A percentile compares a stretch with the other conserved stretches of the same genome.
Evolutionary conservation across 2,888 invertebrate genomes (phyloP).

Genomic region (Andrena haemorrhoa): DNA sequence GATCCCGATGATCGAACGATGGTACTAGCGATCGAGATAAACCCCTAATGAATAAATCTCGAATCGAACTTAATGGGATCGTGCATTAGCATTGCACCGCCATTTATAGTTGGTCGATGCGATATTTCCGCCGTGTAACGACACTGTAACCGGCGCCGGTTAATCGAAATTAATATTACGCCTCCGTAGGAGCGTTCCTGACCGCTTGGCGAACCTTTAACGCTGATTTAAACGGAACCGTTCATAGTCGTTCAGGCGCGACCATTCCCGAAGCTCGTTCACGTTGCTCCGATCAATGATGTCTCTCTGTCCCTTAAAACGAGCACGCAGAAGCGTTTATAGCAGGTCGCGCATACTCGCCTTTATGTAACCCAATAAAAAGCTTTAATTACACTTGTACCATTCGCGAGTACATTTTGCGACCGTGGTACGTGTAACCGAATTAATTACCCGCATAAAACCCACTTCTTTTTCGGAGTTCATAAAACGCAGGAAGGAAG

Average conservation of each 20-base stretch:
- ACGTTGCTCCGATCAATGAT: no score
- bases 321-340: neutral
- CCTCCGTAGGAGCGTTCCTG: slow-evolving; percentile 12
- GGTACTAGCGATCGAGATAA: slow-evolving; percentile 16
- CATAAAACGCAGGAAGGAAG: no score
- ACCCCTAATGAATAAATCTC: slow-evolving; percentile 30
- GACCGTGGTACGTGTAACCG: no score
- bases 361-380: neutral
- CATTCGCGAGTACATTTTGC: no score
- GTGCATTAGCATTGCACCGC: slow-evolving; percentile 3
- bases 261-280: slow-evolving; percentile 1
- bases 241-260: neutral
- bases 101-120: neutral
- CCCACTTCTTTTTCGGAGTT: no score
- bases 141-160: neutral
- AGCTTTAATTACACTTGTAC: neutral
- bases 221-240: slow-evolving; percentile 2
- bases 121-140: slow-evolving; percentile 22
- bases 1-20: slow-evolving; percentile 24
- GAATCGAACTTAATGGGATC: slow-evolving; percentile 22
- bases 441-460: no score
- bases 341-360: neutral
- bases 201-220: neutral
- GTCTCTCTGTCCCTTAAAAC: neutral
- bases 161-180: slow-evolving; percentile 36